Evolutionary conservation across 1,140 invertebrate genomes (phyloP), one percentile per base, ranked within the genome.

Genomic region (Eueides isabella): DNA sequence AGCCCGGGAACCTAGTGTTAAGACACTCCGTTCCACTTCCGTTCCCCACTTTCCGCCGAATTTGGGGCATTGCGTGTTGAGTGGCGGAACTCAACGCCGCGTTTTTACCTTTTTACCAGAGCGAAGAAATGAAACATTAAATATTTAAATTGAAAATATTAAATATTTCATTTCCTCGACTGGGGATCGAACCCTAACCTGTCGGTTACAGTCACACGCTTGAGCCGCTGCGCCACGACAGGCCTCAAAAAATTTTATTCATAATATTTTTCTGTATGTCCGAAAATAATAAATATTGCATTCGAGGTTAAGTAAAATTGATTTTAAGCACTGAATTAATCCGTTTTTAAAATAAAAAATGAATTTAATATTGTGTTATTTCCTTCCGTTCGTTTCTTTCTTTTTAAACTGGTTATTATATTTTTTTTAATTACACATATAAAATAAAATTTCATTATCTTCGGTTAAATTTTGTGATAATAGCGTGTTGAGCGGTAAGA

Each of bases 341-440:
- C 41, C 41, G 41, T 38, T 48, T 48, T 48, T 48, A 48, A 48
- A 19, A 48, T 19, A 48, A 48, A 48, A 48, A 48, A 48, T 9
- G 7, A 48, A 48, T 48, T 48, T 48, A 9, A 48, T n/a, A n/a
- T n/a, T n/a, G n/a, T n/a, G n/a, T n/a, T n/a, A n/a, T n/a, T n/a
- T n/a, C n/a, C n/a, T n/a, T n/a, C n/a, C 6, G 19, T 48, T 48
- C 2, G 1, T n/a, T 41, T 41, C 0, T 12, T 12, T n/a, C 12
- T n/a, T 38, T 48, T 48, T 19, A n/a, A 48, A 19, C 19, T 2
- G 16, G 16, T 48, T 48, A 2, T 2, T 19, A 48, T 48, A n/a
- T 16, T 38, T 38, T 38, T 16, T 38, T 14, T 38, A 4, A 44
- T 44, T 2, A 19, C 3, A n/a, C n/a, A n/a, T n/a, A n/a, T n/a